Percentiles rank a stretch among this genome's conserved stretches.
These are phyloP conservation scores for Epinephelus awoara DNA, from an alignment of 2,797 vertebrate genomes.

Conservation along the genomic window DNA sequence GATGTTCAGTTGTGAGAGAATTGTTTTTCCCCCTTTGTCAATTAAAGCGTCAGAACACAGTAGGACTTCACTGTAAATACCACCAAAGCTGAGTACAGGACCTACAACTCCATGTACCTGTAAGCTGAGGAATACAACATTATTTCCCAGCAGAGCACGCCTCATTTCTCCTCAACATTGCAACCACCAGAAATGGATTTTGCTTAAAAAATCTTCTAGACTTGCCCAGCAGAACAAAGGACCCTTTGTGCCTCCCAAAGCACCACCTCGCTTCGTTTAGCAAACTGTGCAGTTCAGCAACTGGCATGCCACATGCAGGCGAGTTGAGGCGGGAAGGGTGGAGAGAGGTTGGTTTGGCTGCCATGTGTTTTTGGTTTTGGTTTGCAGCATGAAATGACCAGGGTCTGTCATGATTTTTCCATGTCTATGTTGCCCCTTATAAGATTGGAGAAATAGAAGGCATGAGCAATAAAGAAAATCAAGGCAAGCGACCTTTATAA, in stretches of 20 bases:
- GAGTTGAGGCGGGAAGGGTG: slow-evolving; percentile 22
- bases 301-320: slow-evolving; percentile 45
- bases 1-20: not conserved
- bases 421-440: not conserved
- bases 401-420: slow-evolving; percentile 16
- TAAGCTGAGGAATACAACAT: slow-evolving; percentile 9
- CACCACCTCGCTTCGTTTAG: slow-evolving; percentile 45
- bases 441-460: not conserved
- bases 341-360: slow-evolving; percentile 37
- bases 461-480: not conserved
- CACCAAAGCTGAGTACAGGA: not conserved
- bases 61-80: not conserved
- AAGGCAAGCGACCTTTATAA: not conserved
- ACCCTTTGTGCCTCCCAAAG: slow-evolving; percentile 64
- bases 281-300: slow-evolving; percentile 53
- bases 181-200: slow-evolving; percentile 45
- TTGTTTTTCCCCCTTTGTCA: not conserved
- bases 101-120: not conserved
- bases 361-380: slow-evolving; percentile 22
- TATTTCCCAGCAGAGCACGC: slow-evolving; percentile 16
- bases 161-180: slow-evolving; percentile 25
- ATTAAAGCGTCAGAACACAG: not conserved
- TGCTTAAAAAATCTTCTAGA: slow-evolving; percentile 23
- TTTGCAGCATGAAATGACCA: slow-evolving; percentile 9
- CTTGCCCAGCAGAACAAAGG: slow-evolving; percentile 65